Evolutionary conservation across 2,888 invertebrate species (phyloP), one percentile per base, ranked within the genome.

Genomic region (Ferdinandea cuprea): DNA sequence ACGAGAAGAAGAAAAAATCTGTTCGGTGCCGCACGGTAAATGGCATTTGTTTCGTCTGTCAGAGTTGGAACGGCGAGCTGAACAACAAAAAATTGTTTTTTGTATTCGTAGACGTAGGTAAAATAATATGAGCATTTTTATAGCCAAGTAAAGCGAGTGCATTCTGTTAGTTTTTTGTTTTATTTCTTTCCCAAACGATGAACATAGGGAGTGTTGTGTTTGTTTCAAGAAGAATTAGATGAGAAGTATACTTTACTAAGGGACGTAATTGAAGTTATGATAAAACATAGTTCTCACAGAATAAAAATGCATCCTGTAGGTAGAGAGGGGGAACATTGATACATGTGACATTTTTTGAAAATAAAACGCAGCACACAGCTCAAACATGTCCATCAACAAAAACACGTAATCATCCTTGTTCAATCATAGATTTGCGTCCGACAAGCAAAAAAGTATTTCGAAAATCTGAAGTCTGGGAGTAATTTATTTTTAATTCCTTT

Each of bases 41-140:
- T 59, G 71, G 40, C 42, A 52, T 71, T 71, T 40, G 58, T 58
- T 44, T 32, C 56, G 68, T 44, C 68, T 66, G 52, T 66, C 66
- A 54, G 25, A 25, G 52, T 40, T 32, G 11, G n/a, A 19, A 54
- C 30, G 19, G 19, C n/a, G n/a, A 37, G 65, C 15, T 40, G 17
- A 50, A 52, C 50, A 58, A 40, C 58, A 40, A 15, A 28, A 28
- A 40, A 13, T n/a, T 40, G 17, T 15, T 28, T 59, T 11, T 37
- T 21, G 48, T 50, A 11, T 37, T 17, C 15, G 15, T 32, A 32
- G 42, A 28, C 5, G n/a, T n/a, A n/a, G 48, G 21, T 5, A 13
- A 21, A 30, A 52, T 52, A 28, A 35, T 15, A n/a, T 65, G 50
- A 52, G 48, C 52, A 42, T 25, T 37, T 30, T 40, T 19, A 65